Evolutionary conservation across 2,113 vertebrate species (phyloP).

Genomic region (Zosterops hypoxanthus): DNA sequence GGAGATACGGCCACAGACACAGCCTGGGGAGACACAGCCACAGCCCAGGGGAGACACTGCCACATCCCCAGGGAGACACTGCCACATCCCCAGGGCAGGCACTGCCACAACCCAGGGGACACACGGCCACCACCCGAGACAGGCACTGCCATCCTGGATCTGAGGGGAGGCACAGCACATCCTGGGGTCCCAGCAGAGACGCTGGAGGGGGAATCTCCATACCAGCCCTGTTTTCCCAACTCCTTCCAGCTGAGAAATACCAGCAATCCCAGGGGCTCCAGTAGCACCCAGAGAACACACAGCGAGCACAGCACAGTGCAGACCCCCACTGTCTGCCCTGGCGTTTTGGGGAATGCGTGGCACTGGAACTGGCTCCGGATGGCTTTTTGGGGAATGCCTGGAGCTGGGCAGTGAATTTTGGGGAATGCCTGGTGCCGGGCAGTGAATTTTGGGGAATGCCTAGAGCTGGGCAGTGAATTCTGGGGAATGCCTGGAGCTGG

Average conservation of each 20-base stretch:
- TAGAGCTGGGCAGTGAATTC: neutral
- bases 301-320: rapidly evolving
- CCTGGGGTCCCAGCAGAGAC: rapidly evolving
- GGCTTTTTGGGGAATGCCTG: neutral
- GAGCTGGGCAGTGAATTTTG: neutral
- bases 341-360: neutral
- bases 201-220: rapidly evolving
- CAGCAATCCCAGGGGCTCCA: neutral
- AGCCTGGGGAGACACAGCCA: neutral
- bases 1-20: no score
- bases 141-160: neutral
- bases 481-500: neutral
- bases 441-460: neutral
- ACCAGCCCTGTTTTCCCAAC: neutral
- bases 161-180: neutral
- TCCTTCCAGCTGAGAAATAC: rapidly evolving
- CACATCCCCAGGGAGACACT: neutral
- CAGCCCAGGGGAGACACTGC: neutral
- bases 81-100: neutral
- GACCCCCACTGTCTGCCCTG: rapidly evolving
- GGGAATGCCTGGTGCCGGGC: neutral
- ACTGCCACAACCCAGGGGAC: neutral
- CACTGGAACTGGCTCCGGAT: neutral
- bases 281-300: rapidly evolving
- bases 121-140: neutral